phyloP scores from a whole-genome alignment of 2,797 vertebrate species.

The Melanotaenia nigrans region DNA sequence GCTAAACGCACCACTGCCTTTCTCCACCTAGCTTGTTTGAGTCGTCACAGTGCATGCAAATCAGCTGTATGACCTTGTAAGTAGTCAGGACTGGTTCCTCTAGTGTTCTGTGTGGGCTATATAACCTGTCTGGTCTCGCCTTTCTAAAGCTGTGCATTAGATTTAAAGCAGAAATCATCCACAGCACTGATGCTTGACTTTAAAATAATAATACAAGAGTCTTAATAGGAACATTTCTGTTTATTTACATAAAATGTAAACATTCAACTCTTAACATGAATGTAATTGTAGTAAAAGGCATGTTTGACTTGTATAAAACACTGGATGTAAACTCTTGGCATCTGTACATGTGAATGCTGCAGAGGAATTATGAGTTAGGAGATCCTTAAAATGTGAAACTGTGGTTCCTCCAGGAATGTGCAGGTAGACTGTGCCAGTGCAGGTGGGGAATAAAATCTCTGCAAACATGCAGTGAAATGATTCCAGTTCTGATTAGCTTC shows the following conservation, averaged over 20 bases:
- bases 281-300: constrained; percentile 81
- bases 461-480: constrained; percentile 22
- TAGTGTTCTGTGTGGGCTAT: no score
- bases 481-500: constrained; percentile 23
- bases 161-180: neutral
- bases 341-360: constrained; percentile 65
- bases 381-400: constrained; percentile 35
- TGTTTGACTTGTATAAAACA: constrained; percentile 82
- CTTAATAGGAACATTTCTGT: constrained; percentile 59
- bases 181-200: neutral
- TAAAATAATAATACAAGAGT: neutral
- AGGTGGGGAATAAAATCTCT: constrained; percentile 1
- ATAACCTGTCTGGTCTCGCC: neutral
- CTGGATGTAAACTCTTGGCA: constrained; percentile 76
- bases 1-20: no score
- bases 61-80: no score
- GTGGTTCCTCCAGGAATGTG: constrained; percentile 48
- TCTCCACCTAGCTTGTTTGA: neutral
- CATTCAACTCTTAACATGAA: constrained; percentile 81
- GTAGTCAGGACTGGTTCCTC: no score
- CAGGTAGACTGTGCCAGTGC: constrained; percentile 31
- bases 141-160: neutral
- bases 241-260: constrained; percentile 83
- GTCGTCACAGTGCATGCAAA: neutral
- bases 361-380: constrained; percentile 44